Evolutionary conservation across 2,888 invertebrate genomes (phyloP), one percentile per base, ranked within the genome.

Genomic region (Furcula furcula): DNA sequence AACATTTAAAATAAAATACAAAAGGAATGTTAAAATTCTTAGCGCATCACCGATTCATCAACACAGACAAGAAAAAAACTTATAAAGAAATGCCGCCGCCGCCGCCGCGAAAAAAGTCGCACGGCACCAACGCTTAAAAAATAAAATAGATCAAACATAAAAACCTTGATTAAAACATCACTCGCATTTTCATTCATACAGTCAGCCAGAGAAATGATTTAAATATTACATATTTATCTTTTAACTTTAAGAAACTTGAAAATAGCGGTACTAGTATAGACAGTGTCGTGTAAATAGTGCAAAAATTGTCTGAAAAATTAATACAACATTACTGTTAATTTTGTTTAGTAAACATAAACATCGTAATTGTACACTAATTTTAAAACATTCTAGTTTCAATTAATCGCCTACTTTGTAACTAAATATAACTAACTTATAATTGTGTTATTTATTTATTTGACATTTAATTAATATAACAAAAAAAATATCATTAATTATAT

Each of bases 151-250:
- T 46, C 45, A 48, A 58, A 52, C 62, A 23, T 65, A 62, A 62
- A 55, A 47, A 21, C 49, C 43, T 59, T 57, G 60, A 72, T 75
- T 64, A 65, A 54, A 69, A 59, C 57, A 65, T 65, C 65, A 69
- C 69, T 76, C 50, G 61, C 70, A 55, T 61, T 78, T 77, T 78
- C 71, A 43, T 67, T 68, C 9, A 53, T 61, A 66, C 52, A 39
- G 36, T 51, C 36, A 11, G 3, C 7, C 16, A 15, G 43, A 7
- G 13, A 26, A 14, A 14, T n/a, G 3, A 20, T 6, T n/a, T 6
- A n/a, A n/a, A n/a, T n/a, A n/a, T n/a, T n/a, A n/a, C n/a, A 5
- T 7, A 1, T 1, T 1, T 21, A 3, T 21, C 10, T 3, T 21
- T 21, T 2, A 4, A n/a, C 1, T 1, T 7, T 4, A 2, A 21